These are phyloP conservation scores for Eupithecia inturbata DNA, from an alignment of 2,888 invertebrate genomes.

Conservation along the genomic window DNA sequence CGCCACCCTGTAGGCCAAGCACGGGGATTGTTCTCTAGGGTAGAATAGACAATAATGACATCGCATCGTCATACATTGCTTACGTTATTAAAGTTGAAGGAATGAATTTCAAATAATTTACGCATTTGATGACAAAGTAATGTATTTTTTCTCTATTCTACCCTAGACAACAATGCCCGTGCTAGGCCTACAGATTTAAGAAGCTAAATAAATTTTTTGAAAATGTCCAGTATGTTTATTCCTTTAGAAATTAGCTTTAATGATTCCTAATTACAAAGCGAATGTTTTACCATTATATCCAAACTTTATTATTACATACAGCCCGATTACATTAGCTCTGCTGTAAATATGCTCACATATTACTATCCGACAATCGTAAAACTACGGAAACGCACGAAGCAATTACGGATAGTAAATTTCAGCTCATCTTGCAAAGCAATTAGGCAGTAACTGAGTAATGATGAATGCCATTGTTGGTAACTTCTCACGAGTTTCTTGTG, in stretches of 20 bases:
- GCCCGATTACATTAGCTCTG: slow-evolving; percentile 2
- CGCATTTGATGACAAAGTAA: too few relatives aligned
- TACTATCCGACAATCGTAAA: slow-evolving; percentile 21
- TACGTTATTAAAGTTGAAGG: too few relatives aligned
- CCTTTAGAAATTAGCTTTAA: slow-evolving; percentile 1
- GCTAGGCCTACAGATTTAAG: too few relatives aligned
- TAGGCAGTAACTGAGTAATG: slow-evolving; percentile 47
- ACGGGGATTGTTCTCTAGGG: too few relatives aligned
- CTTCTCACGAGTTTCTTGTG: slow-evolving; percentile 57
- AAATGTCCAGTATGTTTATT: not conserved
- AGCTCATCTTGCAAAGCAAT: slow-evolving; percentile 60
- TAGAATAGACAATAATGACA: too few relatives aligned
- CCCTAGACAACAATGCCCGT: too few relatives aligned
- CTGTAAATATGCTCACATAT: slow-evolving; percentile 21
- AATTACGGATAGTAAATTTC: slow-evolving; percentile 57
- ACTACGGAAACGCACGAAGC: slow-evolving; percentile 42
- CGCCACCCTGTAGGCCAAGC: too few relatives aligned
- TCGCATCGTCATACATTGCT: too few relatives aligned
- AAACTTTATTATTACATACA: slow-evolving; percentile 10
- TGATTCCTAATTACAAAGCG: not conserved
- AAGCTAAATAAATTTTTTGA: not conserved
- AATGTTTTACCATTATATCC: not conserved
- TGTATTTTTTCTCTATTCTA: too few relatives aligned
- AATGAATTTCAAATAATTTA: too few relatives aligned
- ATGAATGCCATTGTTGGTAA: slow-evolving; percentile 58